phyloP scores from a whole-genome alignment of 2,797 vertebrate genomes.

The Danionella dracula region DNA sequence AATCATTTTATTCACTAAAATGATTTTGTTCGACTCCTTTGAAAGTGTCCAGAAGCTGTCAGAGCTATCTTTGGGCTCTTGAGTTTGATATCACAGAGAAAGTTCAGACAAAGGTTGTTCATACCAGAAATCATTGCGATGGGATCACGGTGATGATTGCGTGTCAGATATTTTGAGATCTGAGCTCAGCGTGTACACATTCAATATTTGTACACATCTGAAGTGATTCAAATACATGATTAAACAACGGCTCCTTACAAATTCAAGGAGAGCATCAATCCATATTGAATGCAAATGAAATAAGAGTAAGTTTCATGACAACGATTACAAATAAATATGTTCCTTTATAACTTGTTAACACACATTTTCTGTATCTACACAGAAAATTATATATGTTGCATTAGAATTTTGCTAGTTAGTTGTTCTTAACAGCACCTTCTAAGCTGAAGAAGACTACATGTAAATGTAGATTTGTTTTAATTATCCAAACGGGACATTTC shows the following conservation, averaged over 20 bases:
- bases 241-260: slow-evolving; percentile 6
- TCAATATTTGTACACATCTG: slow-evolving; percentile 1
- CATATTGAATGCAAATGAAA: not conserved
- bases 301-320: no score
- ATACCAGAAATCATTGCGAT: not conserved
- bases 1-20: not conserved
- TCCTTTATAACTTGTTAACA: no score
- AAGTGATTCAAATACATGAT: slow-evolving; percentile 7
- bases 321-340: no score
- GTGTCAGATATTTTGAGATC: slow-evolving; percentile 19
- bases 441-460: no score
- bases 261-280: not conserved
- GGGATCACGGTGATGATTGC: not conserved
- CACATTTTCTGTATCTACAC: no score
- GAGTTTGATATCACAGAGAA: not conserved
- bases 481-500: no score
- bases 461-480: no score
- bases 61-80: not conserved
- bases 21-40: not conserved
- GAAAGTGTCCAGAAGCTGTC: not conserved
- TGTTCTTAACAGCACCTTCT: no score
- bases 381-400: no score
- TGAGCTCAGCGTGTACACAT: slow-evolving; percentile 7
- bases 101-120: slow-evolving; percentile 3
- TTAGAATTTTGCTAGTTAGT: no score